These are phyloP conservation scores for Amaurobius ferox DNA, from an alignment of 2,888 invertebrate species.

Conservation along the genomic window DNA sequence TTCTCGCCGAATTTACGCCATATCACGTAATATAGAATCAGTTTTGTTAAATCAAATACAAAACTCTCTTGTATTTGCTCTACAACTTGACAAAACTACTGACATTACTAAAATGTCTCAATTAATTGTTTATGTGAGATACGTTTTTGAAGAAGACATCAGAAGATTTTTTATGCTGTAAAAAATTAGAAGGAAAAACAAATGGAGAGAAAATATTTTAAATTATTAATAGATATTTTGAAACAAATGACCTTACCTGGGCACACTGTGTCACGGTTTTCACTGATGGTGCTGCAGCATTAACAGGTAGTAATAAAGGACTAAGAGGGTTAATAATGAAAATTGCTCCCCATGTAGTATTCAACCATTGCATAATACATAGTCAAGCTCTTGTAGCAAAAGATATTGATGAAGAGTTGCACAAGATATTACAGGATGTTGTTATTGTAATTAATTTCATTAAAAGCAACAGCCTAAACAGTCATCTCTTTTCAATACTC, in stretches of 20 bases:
- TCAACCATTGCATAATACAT: slow-evolving; percentile 22
- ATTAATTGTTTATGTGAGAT: too few species aligned
- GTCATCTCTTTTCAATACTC: slow-evolving; percentile 11
- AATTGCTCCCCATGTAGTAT: slow-evolving; percentile 7
- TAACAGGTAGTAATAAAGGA: slow-evolving; percentile 16
- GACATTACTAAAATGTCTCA: too few species aligned
- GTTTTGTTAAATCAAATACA: too few species aligned
- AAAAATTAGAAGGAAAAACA: slow-evolving; percentile 16
- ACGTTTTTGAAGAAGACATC: too few species aligned
- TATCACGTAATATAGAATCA: too few species aligned
- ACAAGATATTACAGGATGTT: background rate
- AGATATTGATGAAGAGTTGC: slow-evolving; percentile 20
- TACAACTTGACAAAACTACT: too few species aligned
- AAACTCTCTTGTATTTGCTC: too few species aligned
- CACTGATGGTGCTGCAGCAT: slow-evolving; percentile 22
- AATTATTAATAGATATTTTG: slow-evolving; percentile 41
- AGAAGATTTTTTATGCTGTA: too few species aligned
- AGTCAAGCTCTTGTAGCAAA: slow-evolving; percentile 7
- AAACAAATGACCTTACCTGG: slow-evolving; percentile 23
- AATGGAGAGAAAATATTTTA: slow-evolving; percentile 27
- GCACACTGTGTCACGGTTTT: background rate
- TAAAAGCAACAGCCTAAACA: slow-evolving; percentile 10
- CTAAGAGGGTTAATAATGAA: slow-evolving; percentile 18
- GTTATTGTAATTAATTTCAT: too few species aligned
- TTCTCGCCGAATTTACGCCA: too few species aligned